These are phyloP conservation scores for Periophthalmus magnuspinnatus DNA, from an alignment of 2,797 vertebrate species.

Conservation along the genomic window DNA sequence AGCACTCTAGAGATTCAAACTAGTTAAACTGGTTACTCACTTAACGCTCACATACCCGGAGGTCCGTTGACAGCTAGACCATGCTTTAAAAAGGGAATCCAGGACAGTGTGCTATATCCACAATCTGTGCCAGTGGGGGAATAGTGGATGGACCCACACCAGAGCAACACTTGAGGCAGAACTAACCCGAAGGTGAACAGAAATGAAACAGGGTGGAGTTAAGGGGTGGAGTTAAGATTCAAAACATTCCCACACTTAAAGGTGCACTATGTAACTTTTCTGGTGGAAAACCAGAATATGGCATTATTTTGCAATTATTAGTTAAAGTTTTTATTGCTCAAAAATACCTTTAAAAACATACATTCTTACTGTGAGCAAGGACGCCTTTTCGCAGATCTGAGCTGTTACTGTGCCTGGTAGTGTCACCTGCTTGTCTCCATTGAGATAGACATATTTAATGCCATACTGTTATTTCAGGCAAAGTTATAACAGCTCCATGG, in stretches of 20 bases:
- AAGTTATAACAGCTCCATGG: no score
- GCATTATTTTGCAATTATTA: no score
- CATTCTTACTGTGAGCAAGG: no score
- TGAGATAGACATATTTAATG: no score
- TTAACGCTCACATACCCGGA: constrained; percentile 52
- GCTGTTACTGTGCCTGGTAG: no score
- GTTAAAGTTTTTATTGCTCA: no score
- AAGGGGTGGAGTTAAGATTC: constrained; percentile 19
- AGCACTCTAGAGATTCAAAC: constrained; percentile 19
- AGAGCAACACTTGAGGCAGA: constrained; percentile 30
- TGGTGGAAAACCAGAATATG: no score
- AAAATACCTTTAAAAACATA: no score
- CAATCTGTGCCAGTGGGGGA: constrained; percentile 25
- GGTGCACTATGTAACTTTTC: no score
- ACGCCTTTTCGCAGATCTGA: no score
- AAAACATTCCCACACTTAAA: constrained; percentile 41
- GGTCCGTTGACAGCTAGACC: constrained; percentile 18
- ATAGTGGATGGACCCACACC: constrained; percentile 10
- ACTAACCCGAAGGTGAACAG: constrained; percentile 42
- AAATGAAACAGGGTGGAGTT: constrained; percentile 51
- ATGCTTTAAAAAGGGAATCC: constrained; percentile 7
- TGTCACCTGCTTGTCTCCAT: no score
- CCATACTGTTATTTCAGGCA: no score
- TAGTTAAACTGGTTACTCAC: constrained; percentile 24
- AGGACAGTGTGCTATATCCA: constrained; percentile 19